Conservation (phyloP, 2,113 vertebrate genomes). For the Gopherus flavomarginatus region DNA sequence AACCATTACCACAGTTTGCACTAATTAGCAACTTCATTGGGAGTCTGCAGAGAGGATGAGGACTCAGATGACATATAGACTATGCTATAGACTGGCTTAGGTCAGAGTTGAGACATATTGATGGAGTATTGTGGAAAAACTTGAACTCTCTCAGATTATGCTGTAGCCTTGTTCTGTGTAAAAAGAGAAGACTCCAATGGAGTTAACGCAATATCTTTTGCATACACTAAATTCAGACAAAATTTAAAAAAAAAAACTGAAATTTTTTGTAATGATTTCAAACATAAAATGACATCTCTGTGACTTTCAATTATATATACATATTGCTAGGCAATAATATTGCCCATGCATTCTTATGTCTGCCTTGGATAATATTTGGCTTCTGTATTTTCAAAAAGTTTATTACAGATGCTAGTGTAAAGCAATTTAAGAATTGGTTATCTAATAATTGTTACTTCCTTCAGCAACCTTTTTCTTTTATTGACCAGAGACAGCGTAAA, state of each 20-base stretch:
- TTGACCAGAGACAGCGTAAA: slow-evolving; percentile 66
- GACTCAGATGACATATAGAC: background rate
- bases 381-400: slow-evolving; percentile 25
- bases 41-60: background rate
- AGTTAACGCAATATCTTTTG: background rate
- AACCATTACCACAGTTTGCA: background rate
- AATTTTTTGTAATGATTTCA: slow-evolving; percentile 5
- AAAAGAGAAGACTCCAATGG: background rate
- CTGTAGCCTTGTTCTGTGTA: background rate
- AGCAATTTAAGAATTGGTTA: slow-evolving; percentile 57
- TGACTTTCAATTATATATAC: background rate
- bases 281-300: background rate
- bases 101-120: background rate
- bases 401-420: slow-evolving; percentile 33
- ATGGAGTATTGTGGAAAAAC: background rate
- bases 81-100: too few relatives aligned
- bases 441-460: slow-evolving; percentile 67
- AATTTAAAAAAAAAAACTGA: background rate
- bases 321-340: background rate
- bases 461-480: slow-evolving; percentile 65
- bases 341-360: slow-evolving; percentile 12
- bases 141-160: background rate
- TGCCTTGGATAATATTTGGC: background rate
- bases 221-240: background rate
- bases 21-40: accelerated